Conservation (phyloP, 2,888 invertebrate species). For the Sphaerophoria taeniata region DNA sequence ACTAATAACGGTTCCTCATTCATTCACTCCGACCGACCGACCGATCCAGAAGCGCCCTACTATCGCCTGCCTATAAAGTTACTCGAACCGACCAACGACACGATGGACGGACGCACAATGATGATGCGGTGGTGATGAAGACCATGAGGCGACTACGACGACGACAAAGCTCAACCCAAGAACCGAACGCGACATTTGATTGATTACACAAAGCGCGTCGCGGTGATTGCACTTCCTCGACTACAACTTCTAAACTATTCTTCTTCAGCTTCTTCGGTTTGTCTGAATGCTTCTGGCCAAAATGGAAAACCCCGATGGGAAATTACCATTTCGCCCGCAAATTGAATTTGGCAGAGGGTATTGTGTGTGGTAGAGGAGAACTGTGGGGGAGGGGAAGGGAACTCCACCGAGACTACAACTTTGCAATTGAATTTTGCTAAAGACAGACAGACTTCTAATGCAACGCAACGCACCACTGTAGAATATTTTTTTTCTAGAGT, state of each 20-base stretch:
- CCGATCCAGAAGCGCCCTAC: slow-evolving; percentile 40
- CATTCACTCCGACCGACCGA: slow-evolving; percentile 4
- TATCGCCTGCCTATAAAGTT: neutral
- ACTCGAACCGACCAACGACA: too few relatives aligned
- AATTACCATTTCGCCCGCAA: slow-evolving; percentile 66
- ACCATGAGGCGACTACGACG: slow-evolving; percentile 33
- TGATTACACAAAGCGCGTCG: slow-evolving; percentile 72
- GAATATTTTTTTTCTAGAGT: neutral
- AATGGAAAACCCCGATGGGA: slow-evolving; percentile 57
- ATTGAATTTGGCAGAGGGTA: slow-evolving; percentile 54
- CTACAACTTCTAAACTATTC: neutral
- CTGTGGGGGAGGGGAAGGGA: neutral
- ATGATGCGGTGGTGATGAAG: slow-evolving; percentile 40
- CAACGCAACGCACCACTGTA: slow-evolving; percentile 18
- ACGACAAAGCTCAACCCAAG: slow-evolving; percentile 15
- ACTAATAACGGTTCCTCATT: slow-evolving; percentile 41
- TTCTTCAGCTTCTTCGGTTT: neutral
- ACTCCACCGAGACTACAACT: slow-evolving; percentile 19
- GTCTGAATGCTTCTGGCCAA: slow-evolving; percentile 46
- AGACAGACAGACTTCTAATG: neutral
- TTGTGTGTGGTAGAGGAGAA: neutral
- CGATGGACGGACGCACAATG: neutral
- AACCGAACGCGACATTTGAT: slow-evolving; percentile 65
- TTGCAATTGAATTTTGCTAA: slow-evolving; percentile 14
- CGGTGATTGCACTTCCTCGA: slow-evolving; percentile 63